Conservation (phyloP, 2,888 invertebrate genomes). For the Julus scandinavius region DNA sequence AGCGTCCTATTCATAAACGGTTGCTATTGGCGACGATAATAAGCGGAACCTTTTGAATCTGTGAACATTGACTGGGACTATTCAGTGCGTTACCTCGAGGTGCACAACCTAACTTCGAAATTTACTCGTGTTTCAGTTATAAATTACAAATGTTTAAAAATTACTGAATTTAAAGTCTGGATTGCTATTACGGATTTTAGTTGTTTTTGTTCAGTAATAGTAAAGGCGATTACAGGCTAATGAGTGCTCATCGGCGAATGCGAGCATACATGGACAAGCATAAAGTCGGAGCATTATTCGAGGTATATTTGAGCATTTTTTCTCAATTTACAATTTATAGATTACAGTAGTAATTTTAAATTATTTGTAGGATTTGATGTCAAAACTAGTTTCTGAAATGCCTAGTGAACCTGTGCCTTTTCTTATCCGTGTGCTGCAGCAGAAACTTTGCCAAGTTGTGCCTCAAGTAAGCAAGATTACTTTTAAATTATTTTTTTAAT, state of each 20-base stretch:
- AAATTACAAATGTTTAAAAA: neutral
- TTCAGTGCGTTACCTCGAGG: neutral
- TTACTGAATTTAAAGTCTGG: neutral
- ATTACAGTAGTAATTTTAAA: neutral
- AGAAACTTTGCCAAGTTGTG: slow-evolving; percentile 48
- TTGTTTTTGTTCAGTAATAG: neutral
- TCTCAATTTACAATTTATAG: neutral
- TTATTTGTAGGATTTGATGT: slow-evolving; percentile 51
- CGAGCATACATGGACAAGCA: slow-evolving; percentile 52
- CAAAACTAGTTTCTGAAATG: slow-evolving; percentile 53
- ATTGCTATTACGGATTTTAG: neutral
- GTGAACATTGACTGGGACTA: neutral
- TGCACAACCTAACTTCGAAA: neutral
- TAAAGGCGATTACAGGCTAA: neutral
- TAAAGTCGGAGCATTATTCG: slow-evolving; percentile 54
- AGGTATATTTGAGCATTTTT: neutral
- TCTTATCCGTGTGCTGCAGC: slow-evolving; percentile 49
- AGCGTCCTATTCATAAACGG: slow-evolving; percentile 31
- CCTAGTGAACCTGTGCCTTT: slow-evolving; percentile 53
- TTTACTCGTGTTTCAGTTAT: neutral
- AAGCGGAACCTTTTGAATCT: neutral
- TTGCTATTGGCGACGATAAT: slow-evolving; percentile 34
- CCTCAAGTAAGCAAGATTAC: slow-evolving; percentile 29
- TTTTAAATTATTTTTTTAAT: neutral
- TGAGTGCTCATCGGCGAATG: slow-evolving; percentile 54